Conservation (phyloP, 92 coral and sea anemone genomes). For the Phymanthus crucifer region DNA sequence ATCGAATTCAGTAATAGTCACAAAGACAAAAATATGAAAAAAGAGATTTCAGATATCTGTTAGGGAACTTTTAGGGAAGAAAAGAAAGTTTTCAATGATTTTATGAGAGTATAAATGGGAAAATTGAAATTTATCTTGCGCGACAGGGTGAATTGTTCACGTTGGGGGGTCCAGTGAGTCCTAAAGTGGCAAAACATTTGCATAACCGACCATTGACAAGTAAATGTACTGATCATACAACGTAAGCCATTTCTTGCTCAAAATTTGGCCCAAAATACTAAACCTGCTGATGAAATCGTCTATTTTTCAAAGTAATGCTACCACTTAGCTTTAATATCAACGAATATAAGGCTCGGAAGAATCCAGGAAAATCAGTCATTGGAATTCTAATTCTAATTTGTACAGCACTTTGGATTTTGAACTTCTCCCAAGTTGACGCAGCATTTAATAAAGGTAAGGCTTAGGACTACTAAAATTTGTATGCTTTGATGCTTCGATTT, state of each 20-base stretch:
- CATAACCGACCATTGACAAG: slow-evolving; percentile 8
- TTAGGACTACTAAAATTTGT: no score
- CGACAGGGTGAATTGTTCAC: background rate
- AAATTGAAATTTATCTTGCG: background rate
- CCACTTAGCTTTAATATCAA: slow-evolving; percentile 6
- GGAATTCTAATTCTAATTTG: background rate
- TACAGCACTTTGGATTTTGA: slow-evolving; percentile 17
- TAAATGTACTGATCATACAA: background rate
- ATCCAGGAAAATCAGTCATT: background rate
- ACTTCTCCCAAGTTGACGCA: background rate
- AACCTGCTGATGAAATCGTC: slow-evolving; percentile 17
- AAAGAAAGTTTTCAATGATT: background rate
- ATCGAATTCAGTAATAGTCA: no score
- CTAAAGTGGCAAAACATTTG: slow-evolving; percentile 4
- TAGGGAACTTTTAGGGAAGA: no score
- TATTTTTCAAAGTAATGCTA: slow-evolving; percentile 29
- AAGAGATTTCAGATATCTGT: no score
- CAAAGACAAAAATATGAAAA: no score
- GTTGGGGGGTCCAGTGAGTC: slow-evolving; percentile 2
- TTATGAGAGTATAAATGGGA: background rate
- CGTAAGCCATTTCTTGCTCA: background rate
- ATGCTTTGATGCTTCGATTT: background rate
- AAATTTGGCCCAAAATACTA: background rate
- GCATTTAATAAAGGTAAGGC: background rate
- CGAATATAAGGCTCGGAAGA: background rate